Conservation (phyloP, 2,888 invertebrate genomes). For the Limnephilus auricula region DNA sequence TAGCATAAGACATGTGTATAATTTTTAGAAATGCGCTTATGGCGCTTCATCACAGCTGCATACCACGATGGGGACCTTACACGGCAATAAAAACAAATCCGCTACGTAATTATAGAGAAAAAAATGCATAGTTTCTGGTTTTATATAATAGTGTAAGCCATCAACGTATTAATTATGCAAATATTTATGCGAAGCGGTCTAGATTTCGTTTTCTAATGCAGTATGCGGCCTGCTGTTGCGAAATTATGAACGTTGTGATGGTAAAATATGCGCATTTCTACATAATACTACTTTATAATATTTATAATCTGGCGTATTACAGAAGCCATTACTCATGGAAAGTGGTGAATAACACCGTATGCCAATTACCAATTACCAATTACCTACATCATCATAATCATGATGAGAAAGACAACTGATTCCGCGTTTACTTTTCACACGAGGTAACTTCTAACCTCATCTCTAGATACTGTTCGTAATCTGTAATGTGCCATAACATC, state of each 20-base stretch:
- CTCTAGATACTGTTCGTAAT: too few species aligned
- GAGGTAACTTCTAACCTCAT: background rate
- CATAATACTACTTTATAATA: background rate
- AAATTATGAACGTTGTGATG: background rate
- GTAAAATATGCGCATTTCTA: background rate
- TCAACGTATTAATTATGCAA: background rate
- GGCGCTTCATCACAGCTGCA: background rate
- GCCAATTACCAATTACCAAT: background rate
- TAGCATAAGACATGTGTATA: background rate
- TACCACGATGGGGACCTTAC: background rate
- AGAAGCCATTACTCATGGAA: slow-evolving; percentile 2
- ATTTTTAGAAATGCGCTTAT: background rate
- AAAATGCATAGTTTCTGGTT: background rate
- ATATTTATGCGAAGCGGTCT: background rate
- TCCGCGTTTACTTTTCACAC: background rate
- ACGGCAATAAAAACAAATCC: background rate
- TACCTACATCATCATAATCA: background rate
- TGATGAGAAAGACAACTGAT: background rate
- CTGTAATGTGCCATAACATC: too few species aligned
- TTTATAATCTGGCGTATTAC: background rate
- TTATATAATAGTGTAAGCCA: background rate
- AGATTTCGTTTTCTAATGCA: background rate
- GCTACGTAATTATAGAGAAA: background rate
- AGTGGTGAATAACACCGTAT: background rate
- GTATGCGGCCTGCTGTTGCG: background rate